Evolutionary conservation across 2,888 invertebrate genomes (phyloP).

Genomic region (Campoletis raptor): DNA sequence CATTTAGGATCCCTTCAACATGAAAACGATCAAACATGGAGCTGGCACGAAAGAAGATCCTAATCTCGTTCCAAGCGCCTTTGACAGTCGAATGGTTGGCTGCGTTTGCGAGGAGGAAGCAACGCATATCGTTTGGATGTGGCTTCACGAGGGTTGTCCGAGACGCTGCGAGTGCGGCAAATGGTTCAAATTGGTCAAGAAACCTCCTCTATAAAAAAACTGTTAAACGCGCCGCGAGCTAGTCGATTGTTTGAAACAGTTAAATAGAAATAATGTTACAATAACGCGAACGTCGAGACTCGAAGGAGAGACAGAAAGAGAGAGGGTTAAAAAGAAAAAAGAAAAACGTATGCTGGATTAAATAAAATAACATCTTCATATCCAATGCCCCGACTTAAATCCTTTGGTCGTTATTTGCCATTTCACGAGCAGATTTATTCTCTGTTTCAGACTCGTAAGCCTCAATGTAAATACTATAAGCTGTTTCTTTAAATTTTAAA

Average conservation of each 20-base stretch:
- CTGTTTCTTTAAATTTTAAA: slow-evolving; percentile 50
- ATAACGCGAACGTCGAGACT: slow-evolving; percentile 73
- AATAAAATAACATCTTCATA: slow-evolving; percentile 69
- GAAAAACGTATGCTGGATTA: not conserved
- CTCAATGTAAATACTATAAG: slow-evolving; percentile 58
- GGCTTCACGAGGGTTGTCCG: slow-evolving; percentile 95
- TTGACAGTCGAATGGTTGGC: slow-evolving; percentile 95
- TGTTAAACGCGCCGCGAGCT: slow-evolving; percentile 69
- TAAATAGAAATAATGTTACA: slow-evolving; percentile 79
- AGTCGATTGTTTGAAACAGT: slow-evolving; percentile 79
- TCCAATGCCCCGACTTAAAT: slow-evolving; percentile 47
- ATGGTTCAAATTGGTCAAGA: slow-evolving; percentile 97
- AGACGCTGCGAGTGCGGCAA: slow-evolving; percentile 98
- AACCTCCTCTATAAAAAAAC: slow-evolving; percentile 88
- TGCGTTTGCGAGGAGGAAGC: slow-evolving; percentile 99
- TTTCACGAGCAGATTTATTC: not conserved
- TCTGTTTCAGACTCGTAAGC: slow-evolving; percentile 30
- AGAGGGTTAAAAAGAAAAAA: not conserved
- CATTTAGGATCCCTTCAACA: slow-evolving; percentile 90
- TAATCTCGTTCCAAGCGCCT: slow-evolving; percentile 95
- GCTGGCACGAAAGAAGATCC: slow-evolving; percentile 94
- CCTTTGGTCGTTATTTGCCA: not conserved
- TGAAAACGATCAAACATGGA: slow-evolving; percentile 93
- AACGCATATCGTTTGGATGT: slow-evolving; percentile 96
- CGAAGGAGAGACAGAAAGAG: not conserved